Base-by-base conservation (phyloP, 1,140 invertebrate species). In the Diabrotica undecimpunctata region DNA sequence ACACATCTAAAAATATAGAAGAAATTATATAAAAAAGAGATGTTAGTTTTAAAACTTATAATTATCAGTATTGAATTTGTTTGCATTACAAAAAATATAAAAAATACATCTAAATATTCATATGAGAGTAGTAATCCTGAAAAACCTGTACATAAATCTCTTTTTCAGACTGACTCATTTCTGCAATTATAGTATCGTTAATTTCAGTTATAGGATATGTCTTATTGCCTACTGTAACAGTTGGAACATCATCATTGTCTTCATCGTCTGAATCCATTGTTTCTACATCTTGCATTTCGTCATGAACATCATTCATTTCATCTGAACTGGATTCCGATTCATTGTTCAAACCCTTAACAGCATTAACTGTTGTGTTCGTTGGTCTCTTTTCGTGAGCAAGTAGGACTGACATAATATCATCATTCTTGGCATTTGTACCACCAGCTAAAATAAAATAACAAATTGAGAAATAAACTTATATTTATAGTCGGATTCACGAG, bases 91-190 rank as follows among this genome's bases (percentile, higher is more conserved):
- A 25, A 25, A 25, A 25, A 25, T 53, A 54, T 10, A 62, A 62
- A 35, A 35, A 14, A 46, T 58, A 55, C 41, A 62, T 55, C 80
- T 81, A 87, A 74, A 86, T 85, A 70, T 89, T 91, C 81, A 93
- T 90, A 76, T 91, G 88, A 66, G 90, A 91, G 77, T 95, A 97
- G 79, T 94, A 90, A 78, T 97, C 94, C 80, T 97, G 94, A 77
- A 95, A 96, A 8, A 94, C 85, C 79, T 95, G 90, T 72, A 97
- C 97, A 78, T 97, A 98, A 37, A 90, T 88, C 77, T 96, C 94
- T 80, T 96, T 97, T 78, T 98, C 95, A 13, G 88, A 81, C 5
- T 92, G 88, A 10, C 92, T 94, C 96, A 98, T 98, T 79, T 90
- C 87, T 0, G 88, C 87, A 68, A 97, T 94, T 70, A 96, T 82